Base-by-base conservation (phyloP, 2,888 invertebrate species). In the Drosophila infuscata region DNA sequence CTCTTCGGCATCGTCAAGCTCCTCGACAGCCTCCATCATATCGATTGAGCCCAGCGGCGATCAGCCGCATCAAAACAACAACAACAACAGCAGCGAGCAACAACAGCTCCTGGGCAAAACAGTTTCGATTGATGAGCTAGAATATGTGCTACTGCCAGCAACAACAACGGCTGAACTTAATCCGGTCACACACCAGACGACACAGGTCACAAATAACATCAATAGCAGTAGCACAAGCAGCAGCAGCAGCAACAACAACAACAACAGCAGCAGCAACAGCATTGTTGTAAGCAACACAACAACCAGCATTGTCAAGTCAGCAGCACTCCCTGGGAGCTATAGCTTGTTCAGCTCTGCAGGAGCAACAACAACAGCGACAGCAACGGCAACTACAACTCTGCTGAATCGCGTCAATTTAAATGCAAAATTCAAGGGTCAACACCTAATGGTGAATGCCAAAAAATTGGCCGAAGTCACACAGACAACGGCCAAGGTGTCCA, bases 391-490 rank as follows among this genome's bases (percentile, higher is more conserved):
- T 25, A 76, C 82, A 33, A 72, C 88, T 17, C 36, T 87, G 32
- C 38, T 88, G 1, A 88, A 85, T 62, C 82, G 89, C n/a, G 80
- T 89, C 29, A 84, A 79, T 53, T 66, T 88, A 35, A 79, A 84
- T 49, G 30, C 84, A 0, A 83, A 85, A 25, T 67, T 91, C 43
- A 91, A 91, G 65, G 90, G 83, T 30, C 88, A 90, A 41, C 89
- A 87, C 32, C 61, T 92, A 51, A 78, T 91, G 81, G 83, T 91
- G 12, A 89, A 89, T 30, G 78, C 90, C 36, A 92, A 92, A 57
- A 92, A 91, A 67, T 57, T 89, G 48, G 72, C 94, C 62, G 95
- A 95, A 82, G 94, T 94, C 2, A 94, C 94, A 3, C 95, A 95
- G 91, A 94, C 95, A 7, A 95, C 95, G 15, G 95, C 93, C 52